Evolutionary conservation across 2,797 vertebrate genomes (phyloP).

Genomic region (Lepilemur ruficaudatus): DNA sequence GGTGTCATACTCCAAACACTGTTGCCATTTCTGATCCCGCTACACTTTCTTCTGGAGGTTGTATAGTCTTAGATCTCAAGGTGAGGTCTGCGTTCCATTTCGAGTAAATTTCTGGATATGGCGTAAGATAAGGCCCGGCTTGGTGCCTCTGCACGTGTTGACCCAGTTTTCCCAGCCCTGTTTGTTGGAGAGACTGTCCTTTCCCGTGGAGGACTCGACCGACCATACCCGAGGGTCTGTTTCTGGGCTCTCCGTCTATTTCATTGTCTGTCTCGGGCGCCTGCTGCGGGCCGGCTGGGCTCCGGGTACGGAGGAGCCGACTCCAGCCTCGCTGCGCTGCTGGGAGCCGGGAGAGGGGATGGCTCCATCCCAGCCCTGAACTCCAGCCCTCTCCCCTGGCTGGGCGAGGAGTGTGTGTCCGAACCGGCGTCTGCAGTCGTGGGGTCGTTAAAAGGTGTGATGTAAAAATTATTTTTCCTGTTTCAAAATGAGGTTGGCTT

Average conservation of each 20-base stretch:
- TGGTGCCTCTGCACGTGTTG: rapidly evolving
- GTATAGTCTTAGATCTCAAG: too few relatives aligned
- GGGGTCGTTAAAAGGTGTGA: neutral
- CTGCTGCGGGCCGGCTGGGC: rapidly evolving
- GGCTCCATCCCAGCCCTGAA: rapidly evolving
- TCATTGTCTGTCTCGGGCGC: neutral
- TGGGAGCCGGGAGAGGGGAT: neutral
- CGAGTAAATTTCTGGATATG: rapidly evolving
- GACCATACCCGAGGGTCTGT: rapidly evolving
- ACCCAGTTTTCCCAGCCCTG: rapidly evolving
- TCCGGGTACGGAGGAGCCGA: rapidly evolving
- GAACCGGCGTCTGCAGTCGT: rapidly evolving
- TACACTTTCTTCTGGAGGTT: neutral
- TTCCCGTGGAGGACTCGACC: rapidly evolving
- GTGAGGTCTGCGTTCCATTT: neutral
- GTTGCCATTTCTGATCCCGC: neutral
- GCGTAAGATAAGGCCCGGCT: rapidly evolving
- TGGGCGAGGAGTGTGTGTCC: neutral
- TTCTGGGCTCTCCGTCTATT: too few relatives aligned
- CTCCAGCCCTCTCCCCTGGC: neutral
- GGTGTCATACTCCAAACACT: neutral
- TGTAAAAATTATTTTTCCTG: neutral
- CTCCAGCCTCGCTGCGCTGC: rapidly evolving
- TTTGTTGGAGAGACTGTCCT: neutral
- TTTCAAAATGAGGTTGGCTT: neutral